phyloP scores from a whole-genome alignment of 2,888 invertebrate species.

The Drosophila tripunctata region DNA sequence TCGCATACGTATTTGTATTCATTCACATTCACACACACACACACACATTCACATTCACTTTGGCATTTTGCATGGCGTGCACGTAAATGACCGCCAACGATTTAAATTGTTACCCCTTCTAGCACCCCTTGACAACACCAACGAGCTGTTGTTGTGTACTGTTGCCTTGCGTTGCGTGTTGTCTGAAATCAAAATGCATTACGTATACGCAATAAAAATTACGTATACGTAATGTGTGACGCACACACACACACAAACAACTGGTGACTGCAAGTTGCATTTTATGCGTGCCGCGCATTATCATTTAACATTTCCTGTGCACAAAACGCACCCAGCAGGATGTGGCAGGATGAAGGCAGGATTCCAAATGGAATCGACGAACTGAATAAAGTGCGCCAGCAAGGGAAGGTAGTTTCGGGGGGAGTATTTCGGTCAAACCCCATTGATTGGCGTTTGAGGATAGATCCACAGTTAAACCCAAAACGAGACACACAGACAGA shows the following conservation, averaged over 20 bases:
- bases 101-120: conserved; percentile 64
- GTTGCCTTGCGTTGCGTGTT: conserved; percentile 59
- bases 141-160: conserved; percentile 12
- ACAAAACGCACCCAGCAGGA: conserved; percentile 59
- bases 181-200: conserved; percentile 77
- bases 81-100: conserved; percentile 79
- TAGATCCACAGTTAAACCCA: conserved; percentile 17
- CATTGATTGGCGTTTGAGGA: conserved; percentile 52
- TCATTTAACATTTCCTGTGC: conserved; percentile 76
- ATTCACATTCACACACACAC: background rate
- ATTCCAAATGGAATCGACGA: conserved; percentile 17
- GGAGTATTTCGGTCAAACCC: conserved; percentile 1
- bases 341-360: conserved; percentile 38
- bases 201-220: conserved; percentile 78
- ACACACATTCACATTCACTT: background rate
- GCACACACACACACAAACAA: conserved; percentile 29
- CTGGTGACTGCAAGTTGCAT: conserved; percentile 50
- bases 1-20: background rate
- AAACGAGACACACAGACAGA: background rate
- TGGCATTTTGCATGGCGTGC: conserved; percentile 73
- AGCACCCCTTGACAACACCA: background rate
- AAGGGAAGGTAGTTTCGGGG: background rate
- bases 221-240: conserved; percentile 71
- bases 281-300: conserved; percentile 77
- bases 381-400: too few relatives aligned